phyloP scores from a whole-genome alignment of 2,797 vertebrate species.

The Myotis planiceps region DNA sequence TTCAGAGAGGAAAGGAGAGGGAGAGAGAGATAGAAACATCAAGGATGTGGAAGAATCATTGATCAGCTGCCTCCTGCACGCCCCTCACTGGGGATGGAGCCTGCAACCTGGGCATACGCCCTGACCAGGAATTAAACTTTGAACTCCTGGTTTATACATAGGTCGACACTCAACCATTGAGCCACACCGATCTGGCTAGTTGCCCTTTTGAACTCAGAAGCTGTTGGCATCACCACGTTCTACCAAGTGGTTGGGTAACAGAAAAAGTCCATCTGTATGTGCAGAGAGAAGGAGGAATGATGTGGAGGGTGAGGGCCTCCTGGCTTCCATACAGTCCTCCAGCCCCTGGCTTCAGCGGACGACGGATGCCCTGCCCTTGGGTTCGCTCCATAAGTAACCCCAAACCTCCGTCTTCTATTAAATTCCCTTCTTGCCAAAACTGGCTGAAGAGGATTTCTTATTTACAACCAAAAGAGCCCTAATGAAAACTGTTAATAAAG shows the following conservation, averaged over 20 bases:
- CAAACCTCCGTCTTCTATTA: background rate
- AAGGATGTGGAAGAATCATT: too few species aligned
- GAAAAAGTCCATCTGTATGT: background rate
- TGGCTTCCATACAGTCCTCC: background rate
- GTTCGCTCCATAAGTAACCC: background rate
- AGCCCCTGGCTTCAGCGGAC: background rate
- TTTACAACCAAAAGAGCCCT: background rate
- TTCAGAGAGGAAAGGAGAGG: too few species aligned
- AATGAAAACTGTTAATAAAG: background rate
- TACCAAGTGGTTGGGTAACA: background rate
- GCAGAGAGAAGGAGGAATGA: background rate
- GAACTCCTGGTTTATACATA: too few species aligned
- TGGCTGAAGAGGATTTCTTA: background rate
- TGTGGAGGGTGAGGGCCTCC: background rate
- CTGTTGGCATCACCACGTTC: background rate
- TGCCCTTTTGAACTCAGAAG: background rate
- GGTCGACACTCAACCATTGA: too few species aligned
- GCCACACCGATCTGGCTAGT: background rate
- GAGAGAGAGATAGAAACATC: too few species aligned
- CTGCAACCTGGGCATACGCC: too few species aligned
- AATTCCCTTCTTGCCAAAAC: background rate
- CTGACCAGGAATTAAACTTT: too few species aligned
- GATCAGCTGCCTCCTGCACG: too few species aligned
- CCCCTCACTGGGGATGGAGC: too few species aligned
- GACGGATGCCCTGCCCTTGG: background rate